Evolutionary conservation across 2,113 vertebrate species (phyloP).

Genomic region (Acanthochromis polyacanthus): DNA sequence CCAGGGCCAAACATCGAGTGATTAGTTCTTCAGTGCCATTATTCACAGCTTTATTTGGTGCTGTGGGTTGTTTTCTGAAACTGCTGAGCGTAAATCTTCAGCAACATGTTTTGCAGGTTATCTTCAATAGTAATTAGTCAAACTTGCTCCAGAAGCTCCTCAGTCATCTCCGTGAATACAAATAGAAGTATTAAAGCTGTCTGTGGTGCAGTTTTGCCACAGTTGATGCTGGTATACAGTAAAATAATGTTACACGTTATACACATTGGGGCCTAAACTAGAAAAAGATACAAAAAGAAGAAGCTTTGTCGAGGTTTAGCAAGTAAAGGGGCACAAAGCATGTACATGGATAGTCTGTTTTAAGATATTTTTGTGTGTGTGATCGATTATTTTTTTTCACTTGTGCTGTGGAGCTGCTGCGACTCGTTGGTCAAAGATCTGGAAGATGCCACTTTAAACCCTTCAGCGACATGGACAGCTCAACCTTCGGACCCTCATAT

Average conservation of each 20-base stretch:
- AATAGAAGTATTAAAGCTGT: too few relatives aligned
- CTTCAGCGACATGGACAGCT: neutral
- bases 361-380: too few relatives aligned
- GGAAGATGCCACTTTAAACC: neutral
- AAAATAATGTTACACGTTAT: too few relatives aligned
- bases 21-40: slow-evolving; percentile 35
- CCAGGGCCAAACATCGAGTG: slow-evolving; percentile 20
- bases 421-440: neutral
- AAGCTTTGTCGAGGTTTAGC: too few relatives aligned
- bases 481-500: neutral
- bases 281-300: too few relatives aligned
- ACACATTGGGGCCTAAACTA: too few relatives aligned
- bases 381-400: neutral
- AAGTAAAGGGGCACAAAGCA: too few relatives aligned
- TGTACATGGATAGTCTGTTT: too few relatives aligned
- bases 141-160: too few relatives aligned
- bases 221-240: too few relatives aligned
- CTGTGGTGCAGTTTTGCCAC: too few relatives aligned
- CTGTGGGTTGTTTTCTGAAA: slow-evolving; percentile 24
- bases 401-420: neutral
- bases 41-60: slow-evolving; percentile 2
- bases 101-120: neutral
- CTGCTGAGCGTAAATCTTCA: slow-evolving; percentile 12
- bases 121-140: neutral
- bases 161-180: too few relatives aligned